phyloP scores from a whole-genome alignment of 2,113 vertebrate genomes.

The Oreocharis arfaki region DNA sequence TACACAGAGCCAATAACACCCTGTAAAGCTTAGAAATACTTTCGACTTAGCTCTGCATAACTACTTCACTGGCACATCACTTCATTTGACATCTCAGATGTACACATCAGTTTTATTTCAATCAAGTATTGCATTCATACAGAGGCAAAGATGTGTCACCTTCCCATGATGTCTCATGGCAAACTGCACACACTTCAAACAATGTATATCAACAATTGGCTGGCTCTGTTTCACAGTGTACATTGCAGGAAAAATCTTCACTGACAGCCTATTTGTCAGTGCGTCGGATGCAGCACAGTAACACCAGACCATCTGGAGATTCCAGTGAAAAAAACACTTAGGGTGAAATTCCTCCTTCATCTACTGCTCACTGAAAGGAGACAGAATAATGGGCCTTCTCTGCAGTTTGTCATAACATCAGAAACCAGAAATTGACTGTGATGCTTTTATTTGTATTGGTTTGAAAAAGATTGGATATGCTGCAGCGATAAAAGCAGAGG shows the following conservation, averaged over 20 bases:
- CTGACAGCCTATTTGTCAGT: slow-evolving; percentile 60
- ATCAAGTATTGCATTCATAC: neutral
- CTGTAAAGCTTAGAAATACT: neutral
- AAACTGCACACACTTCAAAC: slow-evolving; percentile 38
- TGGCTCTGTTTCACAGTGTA: slow-evolving; percentile 53
- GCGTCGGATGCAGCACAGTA: slow-evolving; percentile 20
- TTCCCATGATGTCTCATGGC: neutral
- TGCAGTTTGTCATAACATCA: neutral
- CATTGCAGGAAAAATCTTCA: slow-evolving; percentile 42
- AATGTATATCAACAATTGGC: slow-evolving; percentile 55
- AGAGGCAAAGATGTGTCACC: neutral
- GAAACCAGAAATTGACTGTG: neutral
- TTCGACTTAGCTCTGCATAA: neutral
- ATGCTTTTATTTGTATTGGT: slow-evolving; percentile 2
- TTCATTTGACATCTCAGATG: neutral
- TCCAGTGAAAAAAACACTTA: neutral
- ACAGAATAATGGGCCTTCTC: slow-evolving; percentile 14
- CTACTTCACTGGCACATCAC: neutral
- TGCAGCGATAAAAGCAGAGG: neutral
- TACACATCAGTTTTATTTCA: neutral
- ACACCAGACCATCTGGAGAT: slow-evolving; percentile 55
- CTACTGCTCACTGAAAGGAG: slow-evolving; percentile 13
- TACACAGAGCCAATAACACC: neutral
- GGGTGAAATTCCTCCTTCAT: slow-evolving; percentile 34
- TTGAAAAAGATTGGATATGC: neutral